Conservation (phyloP, 37 sponge, comb jelly and placozoan species). For the Spongia lamella region DNA sequence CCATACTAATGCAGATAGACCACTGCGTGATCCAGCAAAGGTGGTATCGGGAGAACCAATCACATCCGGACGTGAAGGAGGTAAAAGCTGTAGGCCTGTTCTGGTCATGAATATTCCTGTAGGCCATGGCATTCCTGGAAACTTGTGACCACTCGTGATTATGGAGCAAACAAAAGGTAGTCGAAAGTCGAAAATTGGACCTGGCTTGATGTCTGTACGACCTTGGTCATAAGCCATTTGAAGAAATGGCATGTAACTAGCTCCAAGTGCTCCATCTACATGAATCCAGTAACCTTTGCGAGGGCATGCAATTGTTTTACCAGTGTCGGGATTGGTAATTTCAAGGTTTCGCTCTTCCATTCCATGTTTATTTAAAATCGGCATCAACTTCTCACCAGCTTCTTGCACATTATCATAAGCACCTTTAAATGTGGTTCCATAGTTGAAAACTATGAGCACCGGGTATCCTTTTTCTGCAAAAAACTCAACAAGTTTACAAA, state of each 20-base stretch:
- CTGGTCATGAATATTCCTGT: slow-evolving; percentile 16
- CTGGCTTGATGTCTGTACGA: not conserved
- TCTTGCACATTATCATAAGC: slow-evolving; percentile 25
- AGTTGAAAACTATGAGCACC: slow-evolving; percentile 21
- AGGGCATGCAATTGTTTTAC: not conserved
- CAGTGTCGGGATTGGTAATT: not conserved
- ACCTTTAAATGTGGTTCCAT: slow-evolving; percentile 37
- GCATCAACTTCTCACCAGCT: not conserved
- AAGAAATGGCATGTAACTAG: slow-evolving; percentile 15
- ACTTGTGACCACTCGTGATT: slow-evolving; percentile 20
- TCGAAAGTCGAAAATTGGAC: slow-evolving; percentile 12
- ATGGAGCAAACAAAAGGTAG: slow-evolving; percentile 25
- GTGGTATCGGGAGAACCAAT: slow-evolving; percentile 14
- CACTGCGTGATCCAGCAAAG: slow-evolving; percentile 4
- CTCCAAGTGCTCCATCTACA: slow-evolving; percentile 23
- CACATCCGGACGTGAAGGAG: not conserved
- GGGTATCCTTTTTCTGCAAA: slow-evolving; percentile 23
- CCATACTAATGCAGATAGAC: not conserved
- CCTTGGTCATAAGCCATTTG: slow-evolving; percentile 22
- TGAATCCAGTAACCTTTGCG: slow-evolving; percentile 24
- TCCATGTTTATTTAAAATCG: not conserved
- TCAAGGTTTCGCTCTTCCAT: not conserved
- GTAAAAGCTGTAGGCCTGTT: not conserved
- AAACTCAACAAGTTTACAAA: slow-evolving; percentile 16
- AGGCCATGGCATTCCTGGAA: slow-evolving; percentile 25